Conservation (phyloP, 92 coral and sea anemone species). For the Phenganax subtilis region DNA sequence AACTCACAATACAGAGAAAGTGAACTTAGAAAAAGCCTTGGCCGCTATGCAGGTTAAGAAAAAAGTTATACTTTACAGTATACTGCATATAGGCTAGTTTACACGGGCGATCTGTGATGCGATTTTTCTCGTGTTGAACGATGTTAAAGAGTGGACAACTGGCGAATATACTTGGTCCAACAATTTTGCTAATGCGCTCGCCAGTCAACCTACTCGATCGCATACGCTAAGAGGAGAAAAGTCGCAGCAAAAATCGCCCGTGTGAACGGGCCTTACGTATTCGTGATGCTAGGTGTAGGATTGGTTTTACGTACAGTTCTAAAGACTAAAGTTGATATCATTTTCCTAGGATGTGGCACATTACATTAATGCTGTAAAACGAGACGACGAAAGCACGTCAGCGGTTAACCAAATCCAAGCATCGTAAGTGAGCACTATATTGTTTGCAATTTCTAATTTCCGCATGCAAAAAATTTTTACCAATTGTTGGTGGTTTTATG, state of each 20-base stretch:
- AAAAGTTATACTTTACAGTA: neutral
- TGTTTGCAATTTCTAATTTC: neutral
- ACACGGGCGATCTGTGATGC: too few relatives aligned
- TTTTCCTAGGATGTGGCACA: constrained; percentile 80
- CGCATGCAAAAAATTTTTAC: neutral
- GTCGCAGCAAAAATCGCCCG: too few relatives aligned
- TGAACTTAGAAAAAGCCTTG: constrained; percentile 80
- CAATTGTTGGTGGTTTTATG: neutral
- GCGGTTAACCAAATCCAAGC: constrained; percentile 82
- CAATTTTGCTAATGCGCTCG: neutral
- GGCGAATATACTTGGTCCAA: neutral
- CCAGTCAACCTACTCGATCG: too few relatives aligned
- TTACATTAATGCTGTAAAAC: constrained; percentile 80
- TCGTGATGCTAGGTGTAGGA: neutral
- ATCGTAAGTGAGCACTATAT: constrained; percentile 51
- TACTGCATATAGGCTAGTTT: too few relatives aligned
- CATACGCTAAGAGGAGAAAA: too few relatives aligned
- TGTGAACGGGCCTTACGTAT: neutral
- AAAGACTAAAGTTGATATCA: neutral
- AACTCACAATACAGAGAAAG: constrained; percentile 69
- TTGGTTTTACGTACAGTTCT: neutral
- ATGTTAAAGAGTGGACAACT: too few relatives aligned
- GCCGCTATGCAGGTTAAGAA: constrained; percentile 73
- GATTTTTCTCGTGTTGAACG: too few relatives aligned
- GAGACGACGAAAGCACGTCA: constrained; percentile 90